Base-by-base conservation (phyloP, 1,140 invertebrate genomes). In the Hyposmocoma kahamanoa region DNA sequence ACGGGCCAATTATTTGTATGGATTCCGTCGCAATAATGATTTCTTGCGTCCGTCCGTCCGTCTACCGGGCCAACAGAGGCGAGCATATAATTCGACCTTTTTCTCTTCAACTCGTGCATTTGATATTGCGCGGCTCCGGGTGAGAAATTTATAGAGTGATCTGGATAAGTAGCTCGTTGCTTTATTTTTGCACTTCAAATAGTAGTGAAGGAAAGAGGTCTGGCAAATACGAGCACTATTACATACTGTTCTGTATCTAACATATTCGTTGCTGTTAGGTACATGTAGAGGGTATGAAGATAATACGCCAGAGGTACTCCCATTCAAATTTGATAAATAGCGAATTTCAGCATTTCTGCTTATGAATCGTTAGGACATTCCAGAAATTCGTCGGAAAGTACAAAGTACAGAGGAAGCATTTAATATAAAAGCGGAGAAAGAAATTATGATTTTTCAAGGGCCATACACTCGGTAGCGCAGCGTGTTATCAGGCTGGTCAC, bases 1-100 rank as follows among this genome's bases (percentile, higher is more conserved):
- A 84, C 81, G 81, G 81, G 61, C 81, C 81, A 84, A 84, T 84
- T 84, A 84, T 82, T 84, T 82, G 81, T 84, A 84, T 84, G 78
- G 81, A 81, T 79, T 80, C 78, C 78, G 59, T 46, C 56, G 68
- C 78, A 81, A 78, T 82, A 84, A 84, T 82, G 81, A 82, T 84
- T 84, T 84, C 81, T 84, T 84, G 74, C 61, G 70, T 63, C 65
- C 60, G 64, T 55, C 63, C 58, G 62, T 59, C 56, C 56, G 74
- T 65, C 63, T 59, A 55, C 58, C 53, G 45, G 56, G 8, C 51
- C 53, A 51, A 39, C 45, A 47, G 32, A 50, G 42, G 51, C 56
- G 50, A 65, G 67, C 64, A 69, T 74, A 66, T 66, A 62, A n/a
- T 66, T 60, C 68, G 47, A 59, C 34, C 58, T 65, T 74, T 75